Evolutionary conservation across 2,888 invertebrate species (phyloP).

Genomic region (Acrobasis repandana): DNA sequence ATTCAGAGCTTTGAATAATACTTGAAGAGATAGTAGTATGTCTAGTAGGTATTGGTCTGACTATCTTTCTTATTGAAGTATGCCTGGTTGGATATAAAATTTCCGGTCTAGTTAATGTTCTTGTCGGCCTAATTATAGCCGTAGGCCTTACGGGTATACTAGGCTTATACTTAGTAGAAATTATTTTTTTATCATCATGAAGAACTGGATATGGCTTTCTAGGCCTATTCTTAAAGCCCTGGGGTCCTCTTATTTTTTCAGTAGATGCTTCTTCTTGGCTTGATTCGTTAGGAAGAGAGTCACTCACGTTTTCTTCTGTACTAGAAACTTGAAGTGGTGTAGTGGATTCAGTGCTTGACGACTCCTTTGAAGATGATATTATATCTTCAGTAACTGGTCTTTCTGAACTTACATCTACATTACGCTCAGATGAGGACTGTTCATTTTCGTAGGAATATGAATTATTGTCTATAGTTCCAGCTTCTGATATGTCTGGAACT

Average conservation of each 20-base stretch:
- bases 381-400: constrained; percentile 45
- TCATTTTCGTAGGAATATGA: constrained; percentile 58
- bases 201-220: constrained; percentile 69
- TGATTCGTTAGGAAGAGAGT: constrained; percentile 47
- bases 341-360: constrained; percentile 40
- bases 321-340: constrained; percentile 37
- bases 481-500: constrained; percentile 40
- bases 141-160: constrained; percentile 50
- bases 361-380: constrained; percentile 42
- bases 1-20: constrained; percentile 73
- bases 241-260: constrained; percentile 58
- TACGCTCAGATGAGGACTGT: constrained; percentile 55
- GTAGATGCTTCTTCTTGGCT: constrained; percentile 55
- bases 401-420: constrained; percentile 45
- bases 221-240: constrained; percentile 60
- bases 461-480: constrained; percentile 47
- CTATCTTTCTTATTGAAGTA: constrained; percentile 56
- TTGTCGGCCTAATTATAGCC: constrained; percentile 59
- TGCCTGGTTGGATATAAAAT: constrained; percentile 62
- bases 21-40: constrained; percentile 38
- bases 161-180: constrained; percentile 51
- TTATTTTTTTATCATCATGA: constrained; percentile 55
- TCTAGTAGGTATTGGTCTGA: constrained; percentile 56
- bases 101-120: constrained; percentile 60
- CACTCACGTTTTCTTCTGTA: constrained; percentile 39